Conservation (phyloP, 2,113 vertebrate genomes). For the Orycteropus afer region DNA sequence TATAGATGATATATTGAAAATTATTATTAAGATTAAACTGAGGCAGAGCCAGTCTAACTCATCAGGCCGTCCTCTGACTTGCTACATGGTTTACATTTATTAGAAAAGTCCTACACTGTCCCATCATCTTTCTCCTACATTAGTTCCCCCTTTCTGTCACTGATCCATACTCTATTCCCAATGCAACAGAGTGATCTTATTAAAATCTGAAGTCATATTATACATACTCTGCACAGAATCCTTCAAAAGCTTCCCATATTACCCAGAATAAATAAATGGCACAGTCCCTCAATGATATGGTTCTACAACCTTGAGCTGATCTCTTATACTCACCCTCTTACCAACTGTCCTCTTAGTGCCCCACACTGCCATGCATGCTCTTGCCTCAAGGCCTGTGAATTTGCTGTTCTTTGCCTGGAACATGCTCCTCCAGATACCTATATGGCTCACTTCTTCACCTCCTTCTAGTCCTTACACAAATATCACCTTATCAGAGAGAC, state of each 20-base stretch:
- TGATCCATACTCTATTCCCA: neutral
- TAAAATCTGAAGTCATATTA: neutral
- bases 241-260: neutral
- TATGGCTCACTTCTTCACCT: neutral
- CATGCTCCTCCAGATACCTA: neutral
- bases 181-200: neutral
- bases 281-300: neutral
- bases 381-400: neutral
- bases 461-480: neutral
- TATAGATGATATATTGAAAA: neutral
- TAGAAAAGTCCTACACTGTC: neutral
- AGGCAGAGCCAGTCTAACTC: neutral
- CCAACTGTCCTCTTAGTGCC: neutral
- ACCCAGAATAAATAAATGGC: neutral
- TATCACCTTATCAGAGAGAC: neutral
- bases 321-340: neutral
- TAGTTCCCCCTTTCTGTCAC: neutral
- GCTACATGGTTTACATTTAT: neutral
- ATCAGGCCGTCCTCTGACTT: neutral
- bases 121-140: neutral
- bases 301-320: neutral
- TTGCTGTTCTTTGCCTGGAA: neutral
- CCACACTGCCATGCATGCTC: neutral
- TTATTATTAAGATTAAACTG: neutral
- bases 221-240: neutral